Base-by-base conservation (phyloP, 2,888 invertebrate genomes). In the Pollenia griseotomentosa region DNA sequence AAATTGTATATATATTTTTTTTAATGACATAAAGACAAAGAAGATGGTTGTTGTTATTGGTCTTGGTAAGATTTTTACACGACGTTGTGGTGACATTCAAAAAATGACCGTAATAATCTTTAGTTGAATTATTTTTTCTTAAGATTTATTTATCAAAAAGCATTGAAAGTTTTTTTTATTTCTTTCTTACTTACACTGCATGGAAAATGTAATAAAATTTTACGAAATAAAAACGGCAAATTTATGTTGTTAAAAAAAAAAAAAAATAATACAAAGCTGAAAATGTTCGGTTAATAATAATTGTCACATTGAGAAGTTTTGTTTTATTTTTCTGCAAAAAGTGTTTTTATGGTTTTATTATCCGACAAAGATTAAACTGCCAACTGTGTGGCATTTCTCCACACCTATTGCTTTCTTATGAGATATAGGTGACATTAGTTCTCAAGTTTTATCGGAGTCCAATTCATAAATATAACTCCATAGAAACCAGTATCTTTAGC, bases 11-110 rank as follows among this genome's bases (percentile, higher is more conserved):
- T 33, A 33, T 33, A 68, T 85, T 85, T 80, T 57, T 79, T 63
- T 75, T 10, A 74, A 84, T 74, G 53, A 48, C 44, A 68, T 79
- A 53, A 68, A 81, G 63, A 57, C 65, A 74, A 65, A 48, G 48
- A 48, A 46, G 51, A 42, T 57, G 42, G 10, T 63, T 33, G 51
- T 9, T 51, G 53, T 33, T 14, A 10, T n/a, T 14, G 16, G n/a
- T 55, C n/a, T 55, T 8, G 6, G 11, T 44, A 53, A 4, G 55
- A 57, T 33, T 23, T 19, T 59, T 74, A 74, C 7, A 68, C 44
- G 23, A 68, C 55, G 16, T 46, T 63, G 73, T 53, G 59, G 33
- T 83, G 77, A 68, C 82, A 83, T 75, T 83, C 75, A 70, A 83
- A 83, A 82, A 57, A 55, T 12, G 4, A 16, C 9, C 55, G 48